Evolutionary conservation across 2,797 vertebrate genomes (phyloP), one percentile per base, ranked within the genome.

Genomic region (Gadopsis marmoratus): DNA sequence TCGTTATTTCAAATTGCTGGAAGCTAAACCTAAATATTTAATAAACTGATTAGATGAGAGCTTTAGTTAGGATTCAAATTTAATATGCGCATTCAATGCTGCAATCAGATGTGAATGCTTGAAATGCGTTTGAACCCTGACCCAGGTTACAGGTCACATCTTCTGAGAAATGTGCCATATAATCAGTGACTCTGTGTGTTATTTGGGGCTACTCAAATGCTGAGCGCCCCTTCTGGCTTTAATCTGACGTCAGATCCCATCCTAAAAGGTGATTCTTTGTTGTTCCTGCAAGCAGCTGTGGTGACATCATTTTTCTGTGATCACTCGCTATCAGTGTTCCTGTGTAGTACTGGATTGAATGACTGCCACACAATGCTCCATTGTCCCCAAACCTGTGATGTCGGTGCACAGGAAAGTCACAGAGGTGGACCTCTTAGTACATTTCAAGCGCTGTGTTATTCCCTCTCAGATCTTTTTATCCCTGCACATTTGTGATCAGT

Each of bases 231-330:
- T 77, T 82, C 79, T 85, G 85, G 73, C 75, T 88, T 91, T 83
- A 86, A 89, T 90, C 89, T 81, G 77, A 89, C 83, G 89, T 86
- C 83, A 85, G 84, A 89, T 88, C 88, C 88, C 82, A 76, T 91
- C 87, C 75, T 81, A 73, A 84, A 86, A 92, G 86, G 89, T 87
- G 31, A 73, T 35, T 85, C 92, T 94, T 95, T 95, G 93, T 95
- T 94, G 88, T 91, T 81, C 54, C 72, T 90, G 71, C 84, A 83
- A 90, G 91, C 92, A 88, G 86, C 91, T 91, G 89, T 75, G 90
- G 89, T 95, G 94, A 95, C 94, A 95, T 95, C 91, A 95, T 92
- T 87, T 91, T 88, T 85, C 91, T 92, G 92, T 82, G 87, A 94
- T 94, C 92, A 89, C 86, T 95, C 78, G 89, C 90, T 95, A 92